phyloP scores from a whole-genome alignment of 2,888 invertebrate species.

The Trisateles emortualis region DNA sequence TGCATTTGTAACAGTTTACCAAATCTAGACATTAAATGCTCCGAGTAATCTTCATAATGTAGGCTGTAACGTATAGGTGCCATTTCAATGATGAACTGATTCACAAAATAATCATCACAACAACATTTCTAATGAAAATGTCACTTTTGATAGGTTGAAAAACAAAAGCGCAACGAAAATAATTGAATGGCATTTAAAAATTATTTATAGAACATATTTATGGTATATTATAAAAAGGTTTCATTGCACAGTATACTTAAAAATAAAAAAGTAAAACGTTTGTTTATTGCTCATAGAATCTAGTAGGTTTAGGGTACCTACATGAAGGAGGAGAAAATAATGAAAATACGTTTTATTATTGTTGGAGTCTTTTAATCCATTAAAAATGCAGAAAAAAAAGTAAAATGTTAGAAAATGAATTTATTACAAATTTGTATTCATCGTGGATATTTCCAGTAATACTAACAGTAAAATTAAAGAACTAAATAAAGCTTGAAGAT shows the following conservation, averaged over 20 bases:
- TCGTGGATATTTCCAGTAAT: slow-evolving; percentile 32
- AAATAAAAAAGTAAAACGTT: no score
- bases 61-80: slow-evolving; percentile 87
- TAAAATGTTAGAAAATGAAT: slow-evolving; percentile 82
- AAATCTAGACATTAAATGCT: slow-evolving; percentile 89
- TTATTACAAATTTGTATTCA: slow-evolving; percentile 86
- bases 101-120: slow-evolving; percentile 32
- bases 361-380: slow-evolving; percentile 78
- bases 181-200: slow-evolving; percentile 42
- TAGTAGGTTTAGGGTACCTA: neutral
- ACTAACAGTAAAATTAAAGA: slow-evolving; percentile 19
- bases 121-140: slow-evolving; percentile 24
- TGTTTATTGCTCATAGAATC: neutral
- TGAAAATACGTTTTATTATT: slow-evolving; percentile 33
- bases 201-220: slow-evolving; percentile 27
- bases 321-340: neutral
- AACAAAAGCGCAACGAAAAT: slow-evolving; percentile 56
- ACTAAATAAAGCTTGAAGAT: slow-evolving; percentile 45
- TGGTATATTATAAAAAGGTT: slow-evolving; percentile 22
- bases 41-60: slow-evolving; percentile 90
- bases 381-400: slow-evolving; percentile 83
- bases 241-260: no score
- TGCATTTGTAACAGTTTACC: slow-evolving; percentile 91
- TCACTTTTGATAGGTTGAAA: slow-evolving; percentile 36
- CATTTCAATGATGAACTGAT: slow-evolving; percentile 59